Percentiles rank a stretch among this genome's conserved stretches.
Evolutionary conservation across 2,797 vertebrate genomes (phyloP).

Genomic region (Hapalemur alaotrensis): DNA sequence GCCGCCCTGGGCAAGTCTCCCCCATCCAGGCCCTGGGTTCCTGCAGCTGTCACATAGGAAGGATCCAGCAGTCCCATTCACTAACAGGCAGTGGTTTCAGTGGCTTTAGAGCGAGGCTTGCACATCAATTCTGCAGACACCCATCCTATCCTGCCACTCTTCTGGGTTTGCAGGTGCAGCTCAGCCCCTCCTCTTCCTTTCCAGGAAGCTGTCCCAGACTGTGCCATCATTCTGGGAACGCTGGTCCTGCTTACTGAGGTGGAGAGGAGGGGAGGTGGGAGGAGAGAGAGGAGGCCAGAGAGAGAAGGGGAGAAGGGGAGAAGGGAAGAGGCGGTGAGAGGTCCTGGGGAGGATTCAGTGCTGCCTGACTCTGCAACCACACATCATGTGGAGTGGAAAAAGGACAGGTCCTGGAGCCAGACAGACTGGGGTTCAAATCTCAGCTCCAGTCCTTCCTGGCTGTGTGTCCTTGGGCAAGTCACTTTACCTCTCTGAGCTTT

Average conservation of each 20-base stretch:
- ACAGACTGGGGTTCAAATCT: background rate
- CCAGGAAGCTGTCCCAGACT: constrained; percentile 25
- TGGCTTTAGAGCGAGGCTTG: background rate
- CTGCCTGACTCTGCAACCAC: accelerated
- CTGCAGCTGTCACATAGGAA: background rate
- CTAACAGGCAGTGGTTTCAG: background rate
- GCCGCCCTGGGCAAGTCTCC: background rate
- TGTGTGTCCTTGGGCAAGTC: background rate
- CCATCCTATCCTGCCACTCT: background rate
- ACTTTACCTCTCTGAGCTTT: background rate
- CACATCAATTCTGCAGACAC: background rate
- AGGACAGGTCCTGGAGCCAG: background rate
- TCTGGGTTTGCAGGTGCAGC: background rate
- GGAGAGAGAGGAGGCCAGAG: background rate
- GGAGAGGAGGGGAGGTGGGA: background rate
- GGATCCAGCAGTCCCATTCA: background rate
- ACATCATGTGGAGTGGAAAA: background rate
- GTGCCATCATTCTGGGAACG: background rate
- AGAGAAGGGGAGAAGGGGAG: background rate
- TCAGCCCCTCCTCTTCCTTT: background rate
- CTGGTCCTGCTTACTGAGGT: background rate
- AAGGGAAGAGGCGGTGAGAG: accelerated
- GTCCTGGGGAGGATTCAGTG: accelerated
- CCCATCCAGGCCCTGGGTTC: background rate
- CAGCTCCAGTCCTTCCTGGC: background rate